Conservation (phyloP, 2,113 vertebrate species). For the Eurystomus gularis region DNA sequence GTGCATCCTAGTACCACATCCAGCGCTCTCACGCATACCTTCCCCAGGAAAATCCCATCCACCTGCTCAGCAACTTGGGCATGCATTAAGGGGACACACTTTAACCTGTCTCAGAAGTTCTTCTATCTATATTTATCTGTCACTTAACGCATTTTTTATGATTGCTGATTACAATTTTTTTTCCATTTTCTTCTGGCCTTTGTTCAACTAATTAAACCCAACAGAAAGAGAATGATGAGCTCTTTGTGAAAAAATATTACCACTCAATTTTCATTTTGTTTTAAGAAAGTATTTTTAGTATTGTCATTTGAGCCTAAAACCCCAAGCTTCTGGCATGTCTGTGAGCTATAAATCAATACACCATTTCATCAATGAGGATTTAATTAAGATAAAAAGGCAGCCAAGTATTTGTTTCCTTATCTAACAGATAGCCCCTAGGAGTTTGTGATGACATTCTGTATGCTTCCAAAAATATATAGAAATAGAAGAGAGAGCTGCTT, state of each 20-base stretch:
- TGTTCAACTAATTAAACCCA: not conserved
- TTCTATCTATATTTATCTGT: not conserved
- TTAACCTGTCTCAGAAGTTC: not conserved
- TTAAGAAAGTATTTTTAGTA: not conserved
- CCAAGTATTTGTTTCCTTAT: conserved; percentile 61
- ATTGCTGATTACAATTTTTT: not conserved
- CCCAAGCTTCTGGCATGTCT: not conserved
- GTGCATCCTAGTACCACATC: not conserved
- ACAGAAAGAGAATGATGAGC: not conserved
- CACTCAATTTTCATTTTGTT: not conserved
- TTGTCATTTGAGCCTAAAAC: conserved; percentile 5
- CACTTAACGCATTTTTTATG: not conserved
- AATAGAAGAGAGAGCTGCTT: not conserved
- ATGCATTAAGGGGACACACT: not conserved
- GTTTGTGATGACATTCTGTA: not conserved
- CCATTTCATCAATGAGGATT: conserved; percentile 40
- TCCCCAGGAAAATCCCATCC: not conserved
- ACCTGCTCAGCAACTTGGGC: not conserved
- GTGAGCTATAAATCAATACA: conserved; percentile 45
- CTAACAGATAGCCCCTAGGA: conserved; percentile 7
- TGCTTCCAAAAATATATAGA: not conserved
- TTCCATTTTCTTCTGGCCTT: not conserved
- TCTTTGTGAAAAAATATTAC: not conserved
- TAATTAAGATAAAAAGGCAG: conserved; percentile 67
- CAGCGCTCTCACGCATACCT: not conserved